Evolutionary conservation across 2,113 vertebrate species (phyloP).

Genomic region (Platichthys stellatus): DNA sequence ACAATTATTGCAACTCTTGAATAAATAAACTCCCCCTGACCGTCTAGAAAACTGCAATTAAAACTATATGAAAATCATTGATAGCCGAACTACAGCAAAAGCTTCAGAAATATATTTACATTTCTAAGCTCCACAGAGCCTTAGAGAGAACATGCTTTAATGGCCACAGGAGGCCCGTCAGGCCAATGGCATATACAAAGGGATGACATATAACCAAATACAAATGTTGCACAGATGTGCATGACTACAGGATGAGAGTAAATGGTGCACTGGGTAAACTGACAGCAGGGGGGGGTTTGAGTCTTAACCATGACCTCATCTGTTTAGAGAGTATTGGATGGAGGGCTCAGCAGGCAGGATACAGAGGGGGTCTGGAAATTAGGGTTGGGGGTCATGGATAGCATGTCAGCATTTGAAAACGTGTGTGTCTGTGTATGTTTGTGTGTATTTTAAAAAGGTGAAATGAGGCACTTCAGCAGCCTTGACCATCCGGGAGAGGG

Average conservation of each 20-base stretch:
- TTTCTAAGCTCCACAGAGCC: conserved; percentile 11
- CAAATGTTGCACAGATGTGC: conserved; percentile 74
- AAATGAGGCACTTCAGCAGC: conserved; percentile 78
- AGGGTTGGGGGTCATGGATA: conserved; percentile 59
- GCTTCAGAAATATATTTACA: conserved; percentile 20
- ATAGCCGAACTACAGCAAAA: conserved; percentile 18
- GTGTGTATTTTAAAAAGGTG: conserved; percentile 82
- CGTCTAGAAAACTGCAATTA: background rate
- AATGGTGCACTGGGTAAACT: conserved; percentile 75
- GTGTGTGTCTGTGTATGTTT: conserved; percentile 42
- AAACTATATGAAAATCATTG: conserved; percentile 4
- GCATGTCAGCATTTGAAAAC: conserved; percentile 37
- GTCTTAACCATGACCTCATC: conserved; percentile 85
- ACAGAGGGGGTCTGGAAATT: conserved; percentile 61
- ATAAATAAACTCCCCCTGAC: too few relatives aligned
- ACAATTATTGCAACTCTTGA: too few relatives aligned
- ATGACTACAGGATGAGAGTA: conserved; percentile 67
- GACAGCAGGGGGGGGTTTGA: conserved; percentile 70
- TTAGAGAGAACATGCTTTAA: conserved; percentile 32
- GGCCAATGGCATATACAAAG: conserved; percentile 46
- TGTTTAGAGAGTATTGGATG: conserved; percentile 82
- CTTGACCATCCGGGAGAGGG: conserved; percentile 68
- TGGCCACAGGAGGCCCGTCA: conserved; percentile 46
- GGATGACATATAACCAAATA: conserved; percentile 42
- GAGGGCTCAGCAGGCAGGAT: conserved; percentile 63